Conservation (phyloP, 2,888 invertebrate species). For the Eupithecia subfuscata region DNA sequence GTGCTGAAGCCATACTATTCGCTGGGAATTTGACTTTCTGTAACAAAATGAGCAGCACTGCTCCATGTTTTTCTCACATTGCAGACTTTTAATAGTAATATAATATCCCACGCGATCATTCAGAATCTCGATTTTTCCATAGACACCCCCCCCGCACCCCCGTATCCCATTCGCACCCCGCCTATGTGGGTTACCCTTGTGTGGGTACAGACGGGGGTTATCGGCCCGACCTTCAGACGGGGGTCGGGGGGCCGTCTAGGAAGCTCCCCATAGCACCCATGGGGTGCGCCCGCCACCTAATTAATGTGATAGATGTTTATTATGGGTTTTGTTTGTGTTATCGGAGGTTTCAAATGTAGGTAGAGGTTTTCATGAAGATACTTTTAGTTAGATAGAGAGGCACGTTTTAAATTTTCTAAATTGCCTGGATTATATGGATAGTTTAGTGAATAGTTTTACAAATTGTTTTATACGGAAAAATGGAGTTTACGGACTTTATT, state of each 20-base stretch:
- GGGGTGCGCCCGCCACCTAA: constrained; percentile 26
- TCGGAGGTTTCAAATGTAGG: not conserved
- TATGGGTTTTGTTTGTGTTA: constrained; percentile 11
- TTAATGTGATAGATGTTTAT: constrained; percentile 32
- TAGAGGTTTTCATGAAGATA: not conserved
- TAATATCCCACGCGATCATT: constrained; percentile 18
- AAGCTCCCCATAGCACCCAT: constrained; percentile 53
- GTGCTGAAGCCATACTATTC: not conserved
- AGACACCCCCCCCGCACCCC: constrained; percentile 17
- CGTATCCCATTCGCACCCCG: constrained; percentile 13
- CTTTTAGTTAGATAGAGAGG: not conserved
- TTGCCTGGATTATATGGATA: not conserved
- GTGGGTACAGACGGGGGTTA: constrained; percentile 61
- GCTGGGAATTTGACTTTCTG: not conserved
- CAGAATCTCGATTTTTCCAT: constrained; percentile 25
- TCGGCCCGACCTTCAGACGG: constrained; percentile 80
- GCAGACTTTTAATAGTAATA: not conserved
- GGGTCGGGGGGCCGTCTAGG: constrained; percentile 67
- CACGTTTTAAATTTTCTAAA: not conserved
- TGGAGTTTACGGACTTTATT: not conserved
- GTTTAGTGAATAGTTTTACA: no score
- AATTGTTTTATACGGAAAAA: not conserved
- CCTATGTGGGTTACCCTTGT: constrained; percentile 18
- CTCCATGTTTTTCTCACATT: not conserved
- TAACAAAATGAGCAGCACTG: not conserved